Evolutionary conservation across 1,140 invertebrate species (phyloP).

Genomic region (Oreohelix idahoensis): DNA sequence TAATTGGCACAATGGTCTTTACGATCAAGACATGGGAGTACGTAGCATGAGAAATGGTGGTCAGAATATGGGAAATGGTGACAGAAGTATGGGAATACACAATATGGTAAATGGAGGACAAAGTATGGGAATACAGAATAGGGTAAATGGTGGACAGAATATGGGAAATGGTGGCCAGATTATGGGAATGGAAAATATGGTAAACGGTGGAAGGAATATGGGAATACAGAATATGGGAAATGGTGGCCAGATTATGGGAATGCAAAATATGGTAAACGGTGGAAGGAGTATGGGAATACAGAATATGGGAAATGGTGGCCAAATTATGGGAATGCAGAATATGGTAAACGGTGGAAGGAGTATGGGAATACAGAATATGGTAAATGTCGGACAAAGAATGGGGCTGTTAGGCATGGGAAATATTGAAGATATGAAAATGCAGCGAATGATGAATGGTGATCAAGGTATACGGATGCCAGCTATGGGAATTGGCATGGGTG

Average conservation of each 20-base stretch:
- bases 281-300: background rate
- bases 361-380: background rate
- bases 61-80: background rate
- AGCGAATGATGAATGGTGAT: too few species aligned
- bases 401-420: too few species aligned
- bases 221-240: background rate
- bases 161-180: too few species aligned
- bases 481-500: too few species aligned
- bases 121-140: too few species aligned
- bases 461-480: too few species aligned
- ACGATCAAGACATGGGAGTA: background rate
- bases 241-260: background rate
- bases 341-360: background rate
- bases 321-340: background rate
- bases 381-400: background rate
- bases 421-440: too few species aligned
- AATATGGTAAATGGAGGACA: background rate
- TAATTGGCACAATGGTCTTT: background rate
- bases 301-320: background rate
- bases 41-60: background rate
- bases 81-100: background rate
- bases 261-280: background rate
- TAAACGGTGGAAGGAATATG: too few species aligned
- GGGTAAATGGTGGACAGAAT: too few species aligned
- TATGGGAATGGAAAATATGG: too few species aligned